These are phyloP conservation scores for Chaenodraco wilsoni DNA, from an alignment of 2,797 vertebrate genomes.

Conservation along the genomic window DNA sequence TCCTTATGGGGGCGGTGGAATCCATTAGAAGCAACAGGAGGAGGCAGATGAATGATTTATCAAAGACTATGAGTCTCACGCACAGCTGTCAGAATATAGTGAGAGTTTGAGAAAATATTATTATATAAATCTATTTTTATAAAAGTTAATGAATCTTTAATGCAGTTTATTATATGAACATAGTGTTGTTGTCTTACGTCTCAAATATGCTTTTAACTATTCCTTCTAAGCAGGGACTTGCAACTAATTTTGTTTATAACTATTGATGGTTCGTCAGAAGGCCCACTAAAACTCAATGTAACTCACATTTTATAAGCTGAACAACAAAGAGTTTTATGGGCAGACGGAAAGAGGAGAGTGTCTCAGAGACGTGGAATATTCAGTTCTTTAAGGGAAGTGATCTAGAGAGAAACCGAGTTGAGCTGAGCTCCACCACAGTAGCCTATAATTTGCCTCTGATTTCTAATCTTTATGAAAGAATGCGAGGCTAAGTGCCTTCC, in stretches of 20 bases:
- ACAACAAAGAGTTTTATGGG: conserved; percentile 13
- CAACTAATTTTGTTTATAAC: neutral
- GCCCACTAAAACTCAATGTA: neutral
- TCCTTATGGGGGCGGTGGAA: too few species aligned
- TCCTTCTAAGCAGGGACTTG: too few species aligned
- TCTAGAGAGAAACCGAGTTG: conserved; percentile 87
- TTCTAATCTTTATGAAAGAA: conserved; percentile 87
- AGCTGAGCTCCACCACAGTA: conserved; percentile 84
- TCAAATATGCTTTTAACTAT: too few species aligned
- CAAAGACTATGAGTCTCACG: too few species aligned
- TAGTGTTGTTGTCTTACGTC: too few species aligned
- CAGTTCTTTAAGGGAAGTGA: conserved; percentile 78
- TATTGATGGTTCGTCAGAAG: conserved; percentile 1
- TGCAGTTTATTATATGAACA: too few species aligned
- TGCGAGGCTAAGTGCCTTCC: conserved; percentile 75
- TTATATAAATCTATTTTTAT: too few species aligned
- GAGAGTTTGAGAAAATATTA: too few species aligned
- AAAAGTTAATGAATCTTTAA: too few species aligned
- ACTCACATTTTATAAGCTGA: conserved; percentile 35
- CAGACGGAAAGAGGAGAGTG: neutral
- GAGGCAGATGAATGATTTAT: too few species aligned
- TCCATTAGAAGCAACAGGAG: too few species aligned
- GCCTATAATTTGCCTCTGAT: conserved; percentile 91
- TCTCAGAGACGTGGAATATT: conserved; percentile 48
- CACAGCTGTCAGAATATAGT: too few species aligned